Conservation (phyloP, 2,113 vertebrate genomes). For the Strigops habroptila region DNA sequence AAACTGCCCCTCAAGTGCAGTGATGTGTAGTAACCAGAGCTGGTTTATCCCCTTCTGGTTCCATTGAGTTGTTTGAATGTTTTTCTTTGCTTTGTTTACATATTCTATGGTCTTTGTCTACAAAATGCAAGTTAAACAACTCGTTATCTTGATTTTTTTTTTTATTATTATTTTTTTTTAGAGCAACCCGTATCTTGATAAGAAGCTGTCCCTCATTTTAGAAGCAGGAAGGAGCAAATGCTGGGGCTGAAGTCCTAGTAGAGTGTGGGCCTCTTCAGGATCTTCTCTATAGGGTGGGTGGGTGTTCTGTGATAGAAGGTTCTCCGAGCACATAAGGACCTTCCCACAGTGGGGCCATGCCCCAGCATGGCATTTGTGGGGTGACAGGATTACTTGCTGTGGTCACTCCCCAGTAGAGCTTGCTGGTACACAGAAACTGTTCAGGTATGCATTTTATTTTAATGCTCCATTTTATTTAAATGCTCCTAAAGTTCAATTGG, state of each 20-base stretch:
- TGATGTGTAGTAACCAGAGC: neutral
- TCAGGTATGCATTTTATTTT: neutral
- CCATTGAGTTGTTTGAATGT: neutral
- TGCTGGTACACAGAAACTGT: fast-evolving
- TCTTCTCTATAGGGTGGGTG: fast-evolving
- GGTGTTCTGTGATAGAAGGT: neutral
- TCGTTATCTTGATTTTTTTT: neutral
- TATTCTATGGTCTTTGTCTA: neutral
- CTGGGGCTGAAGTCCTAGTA: neutral
- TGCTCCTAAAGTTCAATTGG: neutral
- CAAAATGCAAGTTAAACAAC: neutral
- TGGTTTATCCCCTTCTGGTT: neutral
- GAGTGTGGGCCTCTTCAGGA: neutral
- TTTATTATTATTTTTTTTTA: neutral
- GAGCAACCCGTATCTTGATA: neutral
- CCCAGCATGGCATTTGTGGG: fast-evolving
- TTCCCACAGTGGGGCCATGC: neutral
- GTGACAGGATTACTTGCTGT: neutral
- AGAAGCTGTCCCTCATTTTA: neutral
- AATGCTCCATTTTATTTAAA: neutral
- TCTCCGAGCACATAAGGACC: neutral
- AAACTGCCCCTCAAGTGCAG: neutral
- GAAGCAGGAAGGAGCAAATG: neutral
- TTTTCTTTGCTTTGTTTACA: neutral
- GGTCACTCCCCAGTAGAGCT: neutral